These are phyloP conservation scores for Dasyprocta punctata DNA, from an alignment of 2,113 vertebrate genomes.

Conservation along the genomic window DNA sequence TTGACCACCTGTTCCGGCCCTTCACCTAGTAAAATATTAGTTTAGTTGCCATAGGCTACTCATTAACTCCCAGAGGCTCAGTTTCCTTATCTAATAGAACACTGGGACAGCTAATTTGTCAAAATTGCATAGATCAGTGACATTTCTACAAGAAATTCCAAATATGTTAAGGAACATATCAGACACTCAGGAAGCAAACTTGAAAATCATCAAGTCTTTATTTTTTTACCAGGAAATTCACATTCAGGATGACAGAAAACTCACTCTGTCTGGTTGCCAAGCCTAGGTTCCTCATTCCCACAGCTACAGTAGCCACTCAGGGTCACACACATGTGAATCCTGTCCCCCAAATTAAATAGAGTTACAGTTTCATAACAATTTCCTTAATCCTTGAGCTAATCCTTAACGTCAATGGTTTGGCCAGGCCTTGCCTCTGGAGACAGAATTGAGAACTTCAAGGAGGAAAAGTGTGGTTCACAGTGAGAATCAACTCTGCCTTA, in stretches of 20 bases:
- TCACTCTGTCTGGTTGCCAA: not conserved
- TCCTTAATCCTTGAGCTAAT: not conserved
- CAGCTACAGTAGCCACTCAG: not conserved
- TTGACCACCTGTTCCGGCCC: not conserved
- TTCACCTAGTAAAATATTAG: not conserved
- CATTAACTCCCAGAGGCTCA: not conserved
- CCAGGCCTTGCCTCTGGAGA: not conserved
- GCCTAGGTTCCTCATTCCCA: not conserved
- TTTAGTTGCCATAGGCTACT: not conserved
- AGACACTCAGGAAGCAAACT: not conserved
- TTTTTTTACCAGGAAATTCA: not conserved
- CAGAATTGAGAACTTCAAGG: not conserved
- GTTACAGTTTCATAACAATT: not conserved
- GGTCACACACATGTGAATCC: not conserved
- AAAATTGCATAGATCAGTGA: not conserved
- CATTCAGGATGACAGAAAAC: not conserved
- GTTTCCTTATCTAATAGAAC: not conserved
- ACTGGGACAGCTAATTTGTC: not conserved
- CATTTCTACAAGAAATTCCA: constrained; percentile 1
- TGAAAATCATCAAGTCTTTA: not conserved
- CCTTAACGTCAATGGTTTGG: not conserved
- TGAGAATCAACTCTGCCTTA: not conserved
- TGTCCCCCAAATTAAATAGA: not conserved
- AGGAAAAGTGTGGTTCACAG: not conserved
- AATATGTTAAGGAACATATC: not conserved